A percentile compares a stretch with the other conserved stretches of the same genome.
Evolutionary conservation across 2,888 invertebrate species (phyloP).

Genomic region (Drosophila paramelanica): DNA sequence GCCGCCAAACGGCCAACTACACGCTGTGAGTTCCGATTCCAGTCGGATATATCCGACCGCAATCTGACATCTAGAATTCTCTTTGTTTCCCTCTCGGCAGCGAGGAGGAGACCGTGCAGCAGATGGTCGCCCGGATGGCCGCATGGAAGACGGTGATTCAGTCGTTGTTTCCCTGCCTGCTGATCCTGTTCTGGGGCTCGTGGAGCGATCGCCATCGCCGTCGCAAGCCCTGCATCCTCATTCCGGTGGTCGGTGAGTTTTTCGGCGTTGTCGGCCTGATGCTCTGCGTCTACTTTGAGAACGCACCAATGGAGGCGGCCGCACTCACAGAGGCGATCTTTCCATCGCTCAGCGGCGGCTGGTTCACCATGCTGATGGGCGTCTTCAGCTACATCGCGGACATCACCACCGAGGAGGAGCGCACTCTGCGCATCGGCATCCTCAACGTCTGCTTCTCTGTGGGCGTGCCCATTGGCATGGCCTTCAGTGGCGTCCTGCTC

Average conservation of each 20-base stretch:
- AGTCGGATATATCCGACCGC: not conserved
- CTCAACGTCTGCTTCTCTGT: conserved; percentile 95
- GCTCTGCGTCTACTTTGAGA: conserved; percentile 91
- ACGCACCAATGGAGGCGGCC: conserved; percentile 92
- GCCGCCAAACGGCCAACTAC: conserved; percentile 88
- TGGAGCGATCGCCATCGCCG: conserved; percentile 88
- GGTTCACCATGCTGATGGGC: conserved; percentile 96
- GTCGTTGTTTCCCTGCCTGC: conserved; percentile 91
- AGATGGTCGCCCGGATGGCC: conserved; percentile 91
- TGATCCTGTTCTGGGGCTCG: conserved; percentile 93
- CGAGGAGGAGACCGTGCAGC: conserved; percentile 89
- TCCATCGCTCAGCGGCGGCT: conserved; percentile 92
- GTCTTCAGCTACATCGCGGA: conserved; percentile 95
- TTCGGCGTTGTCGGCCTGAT: conserved; percentile 91
- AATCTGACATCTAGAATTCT: not conserved
- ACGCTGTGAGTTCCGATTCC: conserved; percentile 83
- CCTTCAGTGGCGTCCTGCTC: conserved; percentile 92
- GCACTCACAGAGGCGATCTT: conserved; percentile 93
- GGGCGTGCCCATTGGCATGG: conserved; percentile 95
- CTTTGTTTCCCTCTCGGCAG: conserved; percentile 75
- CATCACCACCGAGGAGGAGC: conserved; percentile 92
- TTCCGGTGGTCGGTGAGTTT: conserved; percentile 93
- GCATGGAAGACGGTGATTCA: conserved; percentile 95
- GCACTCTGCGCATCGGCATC: conserved; percentile 94
- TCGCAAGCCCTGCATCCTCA: conserved; percentile 90